Evolutionary conservation across 2,113 vertebrate species (phyloP).

Genomic region (Cisticola juncidis): DNA sequence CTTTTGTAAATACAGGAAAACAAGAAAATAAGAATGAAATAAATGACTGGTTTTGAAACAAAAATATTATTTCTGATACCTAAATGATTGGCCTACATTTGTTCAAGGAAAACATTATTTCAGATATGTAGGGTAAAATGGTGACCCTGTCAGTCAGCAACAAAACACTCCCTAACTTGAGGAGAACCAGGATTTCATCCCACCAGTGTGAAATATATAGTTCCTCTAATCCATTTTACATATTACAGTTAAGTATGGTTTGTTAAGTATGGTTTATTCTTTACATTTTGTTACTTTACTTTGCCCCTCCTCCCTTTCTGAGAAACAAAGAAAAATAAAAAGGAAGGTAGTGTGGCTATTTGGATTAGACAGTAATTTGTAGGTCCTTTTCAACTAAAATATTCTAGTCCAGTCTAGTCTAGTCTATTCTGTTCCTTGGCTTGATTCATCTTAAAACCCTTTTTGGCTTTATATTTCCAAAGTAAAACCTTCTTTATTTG

Average conservation of each 20-base stretch:
- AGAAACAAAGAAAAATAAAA: neutral
- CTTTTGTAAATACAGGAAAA: neutral
- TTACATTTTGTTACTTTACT: neutral
- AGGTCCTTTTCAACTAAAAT: neutral
- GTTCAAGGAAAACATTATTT: neutral
- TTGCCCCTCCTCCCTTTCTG: neutral
- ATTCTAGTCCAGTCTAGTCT: neutral
- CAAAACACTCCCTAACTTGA: neutral
- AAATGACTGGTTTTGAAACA: neutral
- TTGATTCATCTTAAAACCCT: constrained; percentile 8
- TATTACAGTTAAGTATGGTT: neutral
- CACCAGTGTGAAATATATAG: neutral
- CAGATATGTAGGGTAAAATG: neutral
- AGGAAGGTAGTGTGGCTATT: neutral
- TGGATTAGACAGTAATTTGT: neutral
- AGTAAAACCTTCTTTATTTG: neutral
- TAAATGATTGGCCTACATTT: neutral
- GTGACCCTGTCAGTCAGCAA: neutral
- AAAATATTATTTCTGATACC: neutral
- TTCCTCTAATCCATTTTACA: neutral
- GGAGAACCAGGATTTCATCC: neutral
- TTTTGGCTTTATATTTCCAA: neutral
- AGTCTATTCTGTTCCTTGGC: neutral
- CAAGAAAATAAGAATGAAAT: constrained; percentile 6
- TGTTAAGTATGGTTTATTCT: too few relatives aligned